Base-by-base conservation (phyloP, 2,888 invertebrate species). In the Phania funesta region DNA sequence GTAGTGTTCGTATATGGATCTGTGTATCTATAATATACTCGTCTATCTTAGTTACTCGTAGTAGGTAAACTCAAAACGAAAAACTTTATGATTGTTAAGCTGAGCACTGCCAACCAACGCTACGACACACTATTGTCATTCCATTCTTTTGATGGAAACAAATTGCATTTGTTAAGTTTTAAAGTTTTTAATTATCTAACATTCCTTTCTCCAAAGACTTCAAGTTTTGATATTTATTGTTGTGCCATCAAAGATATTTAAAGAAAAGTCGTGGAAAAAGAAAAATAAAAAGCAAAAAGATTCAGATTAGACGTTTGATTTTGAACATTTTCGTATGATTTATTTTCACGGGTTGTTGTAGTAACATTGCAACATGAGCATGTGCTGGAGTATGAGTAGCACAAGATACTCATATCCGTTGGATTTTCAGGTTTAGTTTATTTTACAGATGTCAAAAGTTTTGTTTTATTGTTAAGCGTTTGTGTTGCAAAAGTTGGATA, bases 61-160 rank as follows among this genome's bases (percentile, higher is more conserved):
- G 46, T n/a, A 58, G 46, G 58, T 54, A 29, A 29, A 62, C 52
- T 32, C 29, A 29, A 32, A 58, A 71, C 13, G 26, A 24, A 70
- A 70, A 81, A 78, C 56, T 74, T 78, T 73, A 70, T 75, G 52
- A 60, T 46, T 38, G 56, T 64, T 58, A 70, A 64, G 58, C 46
- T 56, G 54, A 38, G 5, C 35, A 24, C 22, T 70, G 58, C 9
- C n/a, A 32, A 18, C 6, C 18, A 38, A 62, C 48, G 64, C 11
- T 20, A 22, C 60, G 9, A 26, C 8, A 16, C 9, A 44, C n/a
- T 60, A 16, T 54, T 77, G 65, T 81, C 73, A 46, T 76, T 71
- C 32, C 41, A 48, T 75, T 38, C 50, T 48, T 62, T 65, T 78
- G 73, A 74, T 82, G 82, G 77, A 54, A 82, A 82, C 82, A 82